Base-by-base conservation (phyloP, 2,797 vertebrate genomes). In the Euphonia xanthogaster region DNA sequence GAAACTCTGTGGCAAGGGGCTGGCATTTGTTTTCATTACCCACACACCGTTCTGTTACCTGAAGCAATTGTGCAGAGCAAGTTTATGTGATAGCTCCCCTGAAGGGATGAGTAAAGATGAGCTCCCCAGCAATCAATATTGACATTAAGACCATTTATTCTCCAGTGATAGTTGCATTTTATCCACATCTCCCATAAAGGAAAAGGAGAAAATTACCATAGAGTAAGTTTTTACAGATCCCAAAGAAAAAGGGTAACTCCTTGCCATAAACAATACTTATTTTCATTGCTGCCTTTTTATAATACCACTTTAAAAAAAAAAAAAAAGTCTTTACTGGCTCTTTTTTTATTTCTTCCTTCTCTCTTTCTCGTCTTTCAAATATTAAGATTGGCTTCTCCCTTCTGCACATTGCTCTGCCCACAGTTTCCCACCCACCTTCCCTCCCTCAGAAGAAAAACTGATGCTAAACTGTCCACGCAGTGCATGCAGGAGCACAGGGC, bases 371-470 rank as follows among this genome's bases (percentile, higher is more conserved):
- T 95, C 70, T 81, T 65, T 27, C 23, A 55, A 17, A 30, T 40
- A 48, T 93, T 51, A 51, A 86, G 50, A 65, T 78, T 84, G 68
- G 39, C 74, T 92, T 74, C 71, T 81, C 50, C 60, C 18, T 47
- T 76, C 82, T 19, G 11, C 24, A 54, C 13, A 10, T 92, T 87
- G 71, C 91, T 92, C 91, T 94, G 74, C 92, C 96, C 88, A 91
- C 90, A 7, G 60, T 81, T 95, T 70, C 75, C 86, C 96, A 87
- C 95, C 97, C 79, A 93, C 90, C 89, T 16, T 40, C 40, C 80
- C 86, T 86, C 83, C 63, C 58, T 88, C 93, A 90, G 12, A 53
- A 66, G 73, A 79, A 92, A 86, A 96, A 73, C 30, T 82, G 68
- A 78, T 95, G 93, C 89, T 92, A 50, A 93, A 72, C 22, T 94